Conservation (phyloP, 2,797 vertebrate species). For the Neosilurus hyrtlii region DNA sequence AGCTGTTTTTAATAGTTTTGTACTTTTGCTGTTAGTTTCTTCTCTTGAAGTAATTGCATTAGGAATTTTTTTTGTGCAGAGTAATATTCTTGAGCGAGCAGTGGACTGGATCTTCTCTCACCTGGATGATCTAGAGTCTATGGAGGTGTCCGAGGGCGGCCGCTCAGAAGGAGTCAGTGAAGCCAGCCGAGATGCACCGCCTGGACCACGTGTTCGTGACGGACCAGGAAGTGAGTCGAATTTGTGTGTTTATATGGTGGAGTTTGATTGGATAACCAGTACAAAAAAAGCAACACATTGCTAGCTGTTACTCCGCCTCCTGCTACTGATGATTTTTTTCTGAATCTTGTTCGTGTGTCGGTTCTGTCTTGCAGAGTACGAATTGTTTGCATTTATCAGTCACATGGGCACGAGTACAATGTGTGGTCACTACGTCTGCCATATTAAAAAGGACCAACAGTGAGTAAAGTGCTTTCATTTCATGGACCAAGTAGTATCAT, state of each 20-base stretch:
- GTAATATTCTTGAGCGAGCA: conserved; percentile 89
- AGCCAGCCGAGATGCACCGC: conserved; percentile 77
- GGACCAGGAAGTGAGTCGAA: conserved; percentile 88
- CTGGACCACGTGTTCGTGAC: conserved; percentile 91
- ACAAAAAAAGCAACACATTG: not conserved
- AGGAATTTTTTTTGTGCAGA: conserved; percentile 69
- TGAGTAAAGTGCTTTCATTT: conserved; percentile 65
- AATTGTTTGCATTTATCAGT: conserved; percentile 97
- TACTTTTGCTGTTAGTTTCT: not conserved
- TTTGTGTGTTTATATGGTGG: not conserved
- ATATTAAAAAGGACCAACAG: conserved; percentile 98
- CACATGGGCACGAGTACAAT: conserved; percentile 99
- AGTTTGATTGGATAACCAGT: not conserved
- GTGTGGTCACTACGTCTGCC: conserved; percentile 98
- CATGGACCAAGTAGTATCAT: not conserved
- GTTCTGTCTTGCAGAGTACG: conserved; percentile 79
- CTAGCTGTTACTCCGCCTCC: not conserved
- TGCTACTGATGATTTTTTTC: not conserved
- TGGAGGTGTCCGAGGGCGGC: conserved; percentile 96
- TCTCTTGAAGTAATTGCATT: not conserved
- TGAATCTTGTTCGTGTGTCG: not conserved
- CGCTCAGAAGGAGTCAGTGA: conserved; percentile 92
- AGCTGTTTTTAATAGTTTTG: not conserved
- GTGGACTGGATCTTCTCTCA: conserved; percentile 99
- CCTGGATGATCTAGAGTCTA: conserved; percentile 94